A percentile compares a stretch with the other conserved stretches of the same genome.
Conservation (phyloP, 2,797 vertebrate species). For the Halcyon smyrnensis region DNA sequence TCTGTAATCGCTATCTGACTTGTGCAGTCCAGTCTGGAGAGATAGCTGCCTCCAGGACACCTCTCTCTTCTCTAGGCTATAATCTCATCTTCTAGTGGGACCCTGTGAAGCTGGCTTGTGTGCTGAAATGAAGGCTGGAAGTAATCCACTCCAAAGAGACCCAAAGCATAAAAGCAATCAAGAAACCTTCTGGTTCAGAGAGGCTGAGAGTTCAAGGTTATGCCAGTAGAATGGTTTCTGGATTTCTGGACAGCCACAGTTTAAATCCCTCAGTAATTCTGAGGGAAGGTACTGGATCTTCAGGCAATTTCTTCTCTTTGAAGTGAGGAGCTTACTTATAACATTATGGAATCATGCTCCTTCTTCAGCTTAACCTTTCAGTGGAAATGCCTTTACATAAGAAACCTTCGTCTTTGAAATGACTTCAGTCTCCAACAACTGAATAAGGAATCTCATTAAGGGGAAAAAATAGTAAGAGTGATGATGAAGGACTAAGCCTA, state of each 20-base stretch:
- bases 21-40: background rate
- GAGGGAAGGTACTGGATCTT: background rate
- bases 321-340: background rate
- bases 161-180: background rate
- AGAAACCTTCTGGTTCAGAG: background rate
- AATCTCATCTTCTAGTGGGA: background rate
- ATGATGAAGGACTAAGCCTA: background rate
- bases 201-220: background rate
- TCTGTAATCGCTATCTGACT: background rate
- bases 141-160: background rate
- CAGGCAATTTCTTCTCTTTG: background rate
- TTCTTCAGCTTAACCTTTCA: background rate
- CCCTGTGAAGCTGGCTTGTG: background rate
- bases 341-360: background rate
- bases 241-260: background rate
- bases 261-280: background rate
- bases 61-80: background rate
- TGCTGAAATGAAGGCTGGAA: background rate
- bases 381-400: background rate
- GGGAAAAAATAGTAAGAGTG: background rate
- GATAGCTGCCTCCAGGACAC: background rate
- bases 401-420: background rate
- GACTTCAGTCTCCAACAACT: background rate
- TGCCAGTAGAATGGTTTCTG: fast-evolving
- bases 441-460: background rate